A percentile compares a stretch with the other conserved stretches of the same genome.
Evolutionary conservation across 2,797 vertebrate genomes (phyloP).

Genomic region (Caiman crocodilus): DNA sequence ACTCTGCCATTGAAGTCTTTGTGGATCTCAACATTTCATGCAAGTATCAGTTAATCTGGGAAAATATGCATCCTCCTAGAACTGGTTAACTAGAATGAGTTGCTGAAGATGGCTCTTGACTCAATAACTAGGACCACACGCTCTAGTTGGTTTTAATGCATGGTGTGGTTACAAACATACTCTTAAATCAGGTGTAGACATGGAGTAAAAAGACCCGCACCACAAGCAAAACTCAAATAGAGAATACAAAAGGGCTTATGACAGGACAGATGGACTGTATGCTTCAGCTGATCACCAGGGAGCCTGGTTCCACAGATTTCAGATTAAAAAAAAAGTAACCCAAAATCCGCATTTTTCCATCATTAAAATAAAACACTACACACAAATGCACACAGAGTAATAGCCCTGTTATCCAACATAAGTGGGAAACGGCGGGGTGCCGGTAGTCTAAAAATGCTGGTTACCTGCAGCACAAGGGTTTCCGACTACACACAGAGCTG

Average conservation of each 20-base stretch:
- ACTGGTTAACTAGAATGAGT: conserved; percentile 7
- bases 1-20: neutral
- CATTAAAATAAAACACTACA: too few relatives aligned
- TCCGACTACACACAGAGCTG: too few relatives aligned
- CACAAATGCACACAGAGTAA: too few relatives aligned
- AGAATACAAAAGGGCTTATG: neutral
- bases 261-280: neutral
- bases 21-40: neutral
- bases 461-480: too few relatives aligned
- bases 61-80: neutral
- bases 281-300: neutral
- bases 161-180: fast-evolving
- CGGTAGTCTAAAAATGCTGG: too few relatives aligned
- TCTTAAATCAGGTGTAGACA: neutral
- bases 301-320: neutral
- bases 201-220: neutral
- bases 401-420: too few relatives aligned
- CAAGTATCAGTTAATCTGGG: neutral
- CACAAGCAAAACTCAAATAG: neutral
- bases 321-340: too few relatives aligned
- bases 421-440: too few relatives aligned
- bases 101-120: fast-evolving
- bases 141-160: fast-evolving
- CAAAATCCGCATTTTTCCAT: too few relatives aligned
- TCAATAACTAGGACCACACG: neutral